Base-by-base conservation (phyloP, 2,888 invertebrate species). In the Petrophora chlorosata region DNA sequence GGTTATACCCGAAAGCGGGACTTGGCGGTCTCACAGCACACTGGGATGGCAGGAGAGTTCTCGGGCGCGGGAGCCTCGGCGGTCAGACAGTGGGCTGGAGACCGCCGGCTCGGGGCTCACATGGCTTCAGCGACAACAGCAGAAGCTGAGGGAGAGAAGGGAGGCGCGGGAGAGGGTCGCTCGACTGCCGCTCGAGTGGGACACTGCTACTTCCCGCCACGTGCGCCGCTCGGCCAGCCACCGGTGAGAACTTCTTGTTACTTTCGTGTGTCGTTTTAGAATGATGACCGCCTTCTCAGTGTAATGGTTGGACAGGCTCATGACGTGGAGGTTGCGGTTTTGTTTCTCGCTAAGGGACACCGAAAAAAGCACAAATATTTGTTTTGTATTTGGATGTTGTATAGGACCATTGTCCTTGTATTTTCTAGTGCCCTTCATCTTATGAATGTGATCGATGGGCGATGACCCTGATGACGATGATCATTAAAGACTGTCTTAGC, bases 111-210 rank as follows among this genome's bases (percentile, higher is more conserved):
- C 90, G n/a, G 92, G 92, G 14, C 85, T 94, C 57, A 94, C 96
- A 43, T 96, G 96, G 96, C 91, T 96, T 53, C 95, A 96, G 79
- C 91, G 94, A 59, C 96, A 96, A 73, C 96, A 96, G 73, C 92
- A 95, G 76, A 96, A 96, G 76, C 91, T 96, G 32, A 92, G 95
- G 35, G 95, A 95, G 65, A 92, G 94, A 62, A 92, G 93, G 65
- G 95, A 95, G 75, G 93, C 94, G 51, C 92, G 94, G 73, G 92
- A 94, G 78, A 90, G 94, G 54, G 94, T 94, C 70, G 94, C 95
- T 78, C 92, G 94, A 59, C 91, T 92, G 63, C 93, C 94, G 56
- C 92, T 94, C 74, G 95, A 95, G 82, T 86, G 88, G 87, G 90
- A 87, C 70, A 76, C 78, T 63, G 79, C 87, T 53, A 75, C 85